phyloP scores from a whole-genome alignment of 1,140 invertebrate species.

The Bombus polaris region DNA sequence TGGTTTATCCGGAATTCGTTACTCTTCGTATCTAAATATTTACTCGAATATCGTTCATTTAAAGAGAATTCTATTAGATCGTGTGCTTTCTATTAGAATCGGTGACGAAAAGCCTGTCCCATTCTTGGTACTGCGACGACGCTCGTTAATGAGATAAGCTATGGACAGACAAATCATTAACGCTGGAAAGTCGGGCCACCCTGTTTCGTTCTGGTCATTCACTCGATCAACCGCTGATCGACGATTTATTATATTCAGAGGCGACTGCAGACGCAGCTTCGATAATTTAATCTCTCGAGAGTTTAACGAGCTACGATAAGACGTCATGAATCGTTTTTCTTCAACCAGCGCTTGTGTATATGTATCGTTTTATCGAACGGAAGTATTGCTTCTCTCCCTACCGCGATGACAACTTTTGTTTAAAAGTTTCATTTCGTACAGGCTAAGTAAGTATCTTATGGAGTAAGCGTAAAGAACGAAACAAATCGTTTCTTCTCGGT shows the following conservation, averaged over 20 bases:
- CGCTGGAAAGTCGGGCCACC: slow-evolving; percentile 57
- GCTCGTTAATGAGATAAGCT: slow-evolving; percentile 65
- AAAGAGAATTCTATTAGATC: no score
- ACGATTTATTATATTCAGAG: slow-evolving; percentile 66
- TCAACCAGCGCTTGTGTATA: not conserved
- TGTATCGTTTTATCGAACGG: slow-evolving; percentile 45
- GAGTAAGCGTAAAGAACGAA: fast-evolving
- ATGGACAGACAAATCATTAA: slow-evolving; percentile 63
- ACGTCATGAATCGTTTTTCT: slow-evolving; percentile 54
- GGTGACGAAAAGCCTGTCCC: slow-evolving; percentile 5
- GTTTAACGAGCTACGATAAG: slow-evolving; percentile 62
- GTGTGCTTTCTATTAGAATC: not conserved
- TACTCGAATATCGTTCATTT: not conserved
- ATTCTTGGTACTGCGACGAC: slow-evolving; percentile 15
- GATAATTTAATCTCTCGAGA: slow-evolving; percentile 66
- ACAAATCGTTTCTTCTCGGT: fast-evolving
- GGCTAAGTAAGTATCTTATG: fast-evolving
- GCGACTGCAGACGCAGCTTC: slow-evolving; percentile 27
- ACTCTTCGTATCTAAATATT: not conserved
- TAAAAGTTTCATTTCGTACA: not conserved
- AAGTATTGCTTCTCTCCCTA: slow-evolving; percentile 44
- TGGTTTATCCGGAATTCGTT: not conserved
- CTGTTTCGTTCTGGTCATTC: slow-evolving; percentile 59
- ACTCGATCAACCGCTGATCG: slow-evolving; percentile 66
- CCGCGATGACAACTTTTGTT: slow-evolving; percentile 6